Percentiles rank a stretch among this genome's conserved stretches.
Evolutionary conservation across 2,888 invertebrate species (phyloP).

Genomic region (Cenopis cana): DNA sequence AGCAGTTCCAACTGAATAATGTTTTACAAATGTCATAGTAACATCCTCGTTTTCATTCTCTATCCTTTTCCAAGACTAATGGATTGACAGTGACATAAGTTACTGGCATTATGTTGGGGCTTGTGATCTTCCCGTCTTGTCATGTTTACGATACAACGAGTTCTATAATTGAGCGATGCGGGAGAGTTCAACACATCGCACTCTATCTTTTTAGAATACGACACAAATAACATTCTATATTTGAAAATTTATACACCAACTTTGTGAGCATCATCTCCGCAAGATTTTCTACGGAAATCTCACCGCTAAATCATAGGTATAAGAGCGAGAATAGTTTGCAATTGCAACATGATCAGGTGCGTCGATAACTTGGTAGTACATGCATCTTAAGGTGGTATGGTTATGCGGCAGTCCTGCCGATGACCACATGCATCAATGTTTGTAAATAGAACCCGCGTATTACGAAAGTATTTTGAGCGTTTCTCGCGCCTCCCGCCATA

Average conservation of each 20-base stretch:
- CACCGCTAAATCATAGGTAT: constrained; percentile 56
- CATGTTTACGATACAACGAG: constrained; percentile 74
- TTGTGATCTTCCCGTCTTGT: constrained; percentile 67
- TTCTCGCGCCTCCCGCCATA: constrained; percentile 57
- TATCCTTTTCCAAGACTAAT: constrained; percentile 58
- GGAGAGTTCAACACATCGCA: constrained; percentile 84
- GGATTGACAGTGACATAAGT: constrained; percentile 63
- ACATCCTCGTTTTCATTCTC: constrained; percentile 59
- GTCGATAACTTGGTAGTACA: constrained; percentile 72
- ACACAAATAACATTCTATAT: constrained; percentile 85
- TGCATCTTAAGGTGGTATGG: constrained; percentile 77
- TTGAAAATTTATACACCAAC: constrained; percentile 81
- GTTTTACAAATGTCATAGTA: constrained; percentile 68
- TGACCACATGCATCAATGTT: constrained; percentile 85
- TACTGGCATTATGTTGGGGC: constrained; percentile 54
- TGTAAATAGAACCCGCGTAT: constrained; percentile 82
- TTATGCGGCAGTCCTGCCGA: constrained; percentile 82
- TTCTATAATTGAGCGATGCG: constrained; percentile 85
- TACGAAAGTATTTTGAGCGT: constrained; percentile 64
- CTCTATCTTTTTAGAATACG: constrained; percentile 85
- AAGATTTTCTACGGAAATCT: constrained; percentile 54
- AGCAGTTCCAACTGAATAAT: constrained; percentile 48
- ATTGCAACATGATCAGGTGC: constrained; percentile 53
- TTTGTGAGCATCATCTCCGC: constrained; percentile 68
- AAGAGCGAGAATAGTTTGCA: constrained; percentile 57